These are phyloP conservation scores for Morone saxatilis DNA, from an alignment of 2,113 vertebrate species.

Conservation along the genomic window DNA sequence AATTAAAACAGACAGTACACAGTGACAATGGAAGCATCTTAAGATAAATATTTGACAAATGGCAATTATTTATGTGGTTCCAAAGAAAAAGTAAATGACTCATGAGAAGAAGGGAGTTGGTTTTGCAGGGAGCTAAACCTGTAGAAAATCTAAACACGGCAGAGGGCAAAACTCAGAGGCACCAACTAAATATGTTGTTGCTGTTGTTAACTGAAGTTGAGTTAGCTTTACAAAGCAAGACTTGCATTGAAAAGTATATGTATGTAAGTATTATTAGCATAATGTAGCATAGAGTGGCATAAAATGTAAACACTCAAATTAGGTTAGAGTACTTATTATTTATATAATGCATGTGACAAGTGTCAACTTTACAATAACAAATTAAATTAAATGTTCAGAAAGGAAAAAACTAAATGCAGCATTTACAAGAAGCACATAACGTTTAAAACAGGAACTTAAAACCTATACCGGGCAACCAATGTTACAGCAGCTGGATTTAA, in stretches of 20 bases:
- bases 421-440: neutral
- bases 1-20: neutral
- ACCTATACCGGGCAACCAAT: neutral
- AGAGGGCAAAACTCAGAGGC: neutral
- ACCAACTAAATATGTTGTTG: neutral
- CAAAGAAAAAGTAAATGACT: constrained; percentile 4
- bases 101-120: neutral
- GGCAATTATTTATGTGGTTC: no score
- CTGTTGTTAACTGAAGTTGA: neutral
- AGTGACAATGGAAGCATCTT: neutral
- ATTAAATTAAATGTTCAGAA: neutral
- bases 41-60: no score
- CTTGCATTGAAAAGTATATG: no score
- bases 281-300: neutral
- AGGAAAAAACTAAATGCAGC: neutral
- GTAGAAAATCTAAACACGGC: constrained; percentile 2
- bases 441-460: neutral
- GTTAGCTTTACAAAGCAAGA: neutral
- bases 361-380: neutral
- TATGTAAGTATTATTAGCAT: neutral
- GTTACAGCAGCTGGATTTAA: neutral
- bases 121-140: constrained; percentile 11
- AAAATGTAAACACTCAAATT: no score
- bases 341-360: neutral
- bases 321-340: neutral